phyloP scores from a whole-genome alignment of 2,797 vertebrate genomes.

The Pseudomugil tenellus region DNA sequence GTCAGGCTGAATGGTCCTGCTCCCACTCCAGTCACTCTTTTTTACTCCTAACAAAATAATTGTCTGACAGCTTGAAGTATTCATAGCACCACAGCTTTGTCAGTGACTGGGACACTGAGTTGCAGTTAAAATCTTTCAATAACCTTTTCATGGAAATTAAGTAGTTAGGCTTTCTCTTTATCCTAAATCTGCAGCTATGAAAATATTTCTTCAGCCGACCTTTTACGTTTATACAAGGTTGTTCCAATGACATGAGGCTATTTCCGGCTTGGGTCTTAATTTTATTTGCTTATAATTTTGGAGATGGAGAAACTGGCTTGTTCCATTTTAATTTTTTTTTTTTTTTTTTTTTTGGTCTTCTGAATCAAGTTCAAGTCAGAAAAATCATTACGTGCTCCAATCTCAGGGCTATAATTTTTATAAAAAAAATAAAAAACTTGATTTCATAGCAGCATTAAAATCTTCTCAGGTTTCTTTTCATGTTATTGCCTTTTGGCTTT shows the following conservation, averaged over 20 bases:
- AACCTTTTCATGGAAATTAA: constrained; percentile 70
- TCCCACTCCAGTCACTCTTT: constrained; percentile 52
- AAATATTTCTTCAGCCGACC: constrained; percentile 58
- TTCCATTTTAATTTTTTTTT: constrained; percentile 1
- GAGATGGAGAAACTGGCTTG: constrained; percentile 1
- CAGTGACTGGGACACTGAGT: constrained; percentile 31
- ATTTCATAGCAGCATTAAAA: constrained; percentile 23
- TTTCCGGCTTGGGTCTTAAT: constrained; percentile 27
- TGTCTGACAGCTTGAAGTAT: constrained; percentile 50
- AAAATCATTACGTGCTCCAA: not conserved
- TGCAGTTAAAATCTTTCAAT: constrained; percentile 45
- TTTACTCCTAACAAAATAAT: constrained; percentile 48
- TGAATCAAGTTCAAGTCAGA: constrained; percentile 11
- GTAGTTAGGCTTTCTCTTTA: constrained; percentile 46
- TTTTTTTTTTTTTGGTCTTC: not conserved
- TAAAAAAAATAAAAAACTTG: not conserved
- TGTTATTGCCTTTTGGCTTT: constrained; percentile 6
- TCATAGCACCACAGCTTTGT: constrained; percentile 49
- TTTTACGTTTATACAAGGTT: constrained; percentile 14
- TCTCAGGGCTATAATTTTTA: constrained; percentile 3
- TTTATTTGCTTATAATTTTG: constrained; percentile 27
- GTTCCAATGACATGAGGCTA: constrained; percentile 28
- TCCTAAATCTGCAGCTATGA: constrained; percentile 16
- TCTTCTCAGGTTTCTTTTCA: constrained; percentile 30
- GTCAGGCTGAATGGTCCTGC: constrained; percentile 38